phyloP scores from a whole-genome alignment of 2,797 vertebrate species.

The Carduelis carduelis region DNA sequence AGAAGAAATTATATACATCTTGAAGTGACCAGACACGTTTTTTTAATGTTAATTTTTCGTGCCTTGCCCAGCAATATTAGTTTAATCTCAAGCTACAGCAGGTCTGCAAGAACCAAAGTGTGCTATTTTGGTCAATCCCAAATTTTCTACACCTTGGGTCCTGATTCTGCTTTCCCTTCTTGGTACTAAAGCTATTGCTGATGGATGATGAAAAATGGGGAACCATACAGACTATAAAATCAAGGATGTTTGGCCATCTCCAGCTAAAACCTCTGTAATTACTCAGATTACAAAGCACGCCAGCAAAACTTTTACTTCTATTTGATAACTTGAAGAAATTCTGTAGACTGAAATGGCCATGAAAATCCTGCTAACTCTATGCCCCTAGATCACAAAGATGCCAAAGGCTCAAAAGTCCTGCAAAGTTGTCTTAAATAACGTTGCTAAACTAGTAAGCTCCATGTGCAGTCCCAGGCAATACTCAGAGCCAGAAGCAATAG shows the following conservation, averaged over 20 bases:
- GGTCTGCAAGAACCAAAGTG: not conserved
- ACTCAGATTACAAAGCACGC: not conserved
- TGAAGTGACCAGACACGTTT: not conserved
- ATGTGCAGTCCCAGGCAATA: not conserved
- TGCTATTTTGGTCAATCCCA: not conserved
- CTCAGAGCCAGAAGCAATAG: not conserved
- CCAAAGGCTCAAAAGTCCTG: not conserved
- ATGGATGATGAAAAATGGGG: not conserved
- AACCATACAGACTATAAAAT: not conserved
- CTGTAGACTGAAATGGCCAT: not conserved
- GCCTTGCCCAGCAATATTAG: not conserved
- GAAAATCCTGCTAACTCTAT: not conserved
- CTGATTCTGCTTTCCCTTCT: not conserved
- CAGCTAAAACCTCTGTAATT: not conserved
- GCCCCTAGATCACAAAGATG: not conserved
- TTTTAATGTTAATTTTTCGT: not conserved
- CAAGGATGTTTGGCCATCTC: not conserved
- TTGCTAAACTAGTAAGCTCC: not conserved
- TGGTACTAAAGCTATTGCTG: not conserved
- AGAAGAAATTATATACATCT: not conserved
- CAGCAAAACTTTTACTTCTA: not conserved
- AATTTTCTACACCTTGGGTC: not conserved
- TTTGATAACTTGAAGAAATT: not conserved
- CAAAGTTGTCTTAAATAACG: not conserved
- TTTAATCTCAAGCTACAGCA: not conserved